A percentile compares a stretch with the other conserved stretches of the same genome.
These are phyloP conservation scores for Cyprinella venusta DNA, from an alignment of 2,797 vertebrate species.

Conservation along the genomic window DNA sequence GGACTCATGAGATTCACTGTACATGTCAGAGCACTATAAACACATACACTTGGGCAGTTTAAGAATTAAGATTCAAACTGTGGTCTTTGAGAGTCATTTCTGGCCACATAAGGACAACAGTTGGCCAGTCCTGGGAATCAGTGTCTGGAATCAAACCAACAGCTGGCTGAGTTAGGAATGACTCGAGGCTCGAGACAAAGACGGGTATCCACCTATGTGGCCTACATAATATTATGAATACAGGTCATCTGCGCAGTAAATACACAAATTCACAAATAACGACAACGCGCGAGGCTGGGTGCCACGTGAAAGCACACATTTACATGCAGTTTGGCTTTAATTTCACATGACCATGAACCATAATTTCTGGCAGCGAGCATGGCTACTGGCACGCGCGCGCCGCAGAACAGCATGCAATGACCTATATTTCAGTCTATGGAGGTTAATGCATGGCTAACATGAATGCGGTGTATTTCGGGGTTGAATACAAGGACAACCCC, in stretches of 20 bases:
- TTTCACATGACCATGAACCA: background rate
- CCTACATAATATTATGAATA: slow-evolving; percentile 37
- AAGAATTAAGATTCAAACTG: background rate
- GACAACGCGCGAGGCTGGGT: background rate
- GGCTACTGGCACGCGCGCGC: slow-evolving; percentile 19
- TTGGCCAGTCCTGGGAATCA: slow-evolving; percentile 15
- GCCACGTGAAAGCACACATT: background rate
- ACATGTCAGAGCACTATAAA: background rate
- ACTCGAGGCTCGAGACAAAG: slow-evolving; percentile 54
- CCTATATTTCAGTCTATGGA: slow-evolving; percentile 18
- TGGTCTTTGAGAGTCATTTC: background rate
- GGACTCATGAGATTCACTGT: background rate
- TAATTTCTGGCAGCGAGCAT: slow-evolving; percentile 20
- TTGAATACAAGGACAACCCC: background rate
- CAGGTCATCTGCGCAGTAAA: background rate
- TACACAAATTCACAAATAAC: background rate
- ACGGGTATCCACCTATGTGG: slow-evolving; percentile 55
- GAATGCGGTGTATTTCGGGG: background rate
- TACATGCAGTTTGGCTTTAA: background rate
- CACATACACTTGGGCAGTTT: background rate
- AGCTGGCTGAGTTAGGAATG: slow-evolving; percentile 38
- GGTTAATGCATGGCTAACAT: background rate
- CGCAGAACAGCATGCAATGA: slow-evolving; percentile 16
- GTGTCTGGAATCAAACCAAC: slow-evolving; percentile 40
- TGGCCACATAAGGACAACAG: slow-evolving; percentile 34